Evolutionary conservation across 2,113 vertebrate species (phyloP).

Genomic region (Gymnorhina tibicen): DNA sequence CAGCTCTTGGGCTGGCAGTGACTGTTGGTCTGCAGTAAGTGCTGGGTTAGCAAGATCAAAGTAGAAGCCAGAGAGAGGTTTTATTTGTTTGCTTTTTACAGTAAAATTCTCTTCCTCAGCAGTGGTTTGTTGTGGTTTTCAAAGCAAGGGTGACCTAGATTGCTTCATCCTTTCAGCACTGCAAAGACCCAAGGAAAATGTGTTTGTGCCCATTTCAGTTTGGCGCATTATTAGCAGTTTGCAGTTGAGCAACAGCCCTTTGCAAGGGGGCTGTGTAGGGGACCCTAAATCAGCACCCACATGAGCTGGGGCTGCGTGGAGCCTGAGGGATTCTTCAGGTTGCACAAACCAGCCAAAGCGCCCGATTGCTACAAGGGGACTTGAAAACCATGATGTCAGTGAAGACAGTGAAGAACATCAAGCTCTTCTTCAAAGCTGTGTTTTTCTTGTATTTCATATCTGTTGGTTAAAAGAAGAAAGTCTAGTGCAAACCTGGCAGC

Average conservation of each 20-base stretch:
- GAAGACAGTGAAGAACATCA: background rate
- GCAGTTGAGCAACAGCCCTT: background rate
- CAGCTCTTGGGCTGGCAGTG: background rate
- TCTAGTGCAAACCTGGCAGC: background rate
- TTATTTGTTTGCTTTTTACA: background rate
- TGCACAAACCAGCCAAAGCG: background rate
- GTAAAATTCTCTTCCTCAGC: background rate
- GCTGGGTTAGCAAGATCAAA: background rate
- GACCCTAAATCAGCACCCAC: background rate
- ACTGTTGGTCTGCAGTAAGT: background rate
- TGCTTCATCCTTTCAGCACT: background rate
- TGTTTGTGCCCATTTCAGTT: background rate
- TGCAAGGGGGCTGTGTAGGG: background rate
- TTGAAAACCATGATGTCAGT: background rate
- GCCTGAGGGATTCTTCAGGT: background rate
- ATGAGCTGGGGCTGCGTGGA: fast-evolving
- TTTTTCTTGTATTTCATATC: background rate
- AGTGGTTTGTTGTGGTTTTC: background rate
- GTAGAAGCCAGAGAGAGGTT: background rate
- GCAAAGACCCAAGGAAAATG: background rate
- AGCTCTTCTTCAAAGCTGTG: background rate
- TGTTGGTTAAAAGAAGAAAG: background rate
- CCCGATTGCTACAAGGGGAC: background rate
- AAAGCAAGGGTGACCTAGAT: background rate
- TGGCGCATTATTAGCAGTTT: fast-evolving